Evolutionary conservation across 1,140 invertebrate species (phyloP).

Genomic region (Drosophila subobscura): DNA sequence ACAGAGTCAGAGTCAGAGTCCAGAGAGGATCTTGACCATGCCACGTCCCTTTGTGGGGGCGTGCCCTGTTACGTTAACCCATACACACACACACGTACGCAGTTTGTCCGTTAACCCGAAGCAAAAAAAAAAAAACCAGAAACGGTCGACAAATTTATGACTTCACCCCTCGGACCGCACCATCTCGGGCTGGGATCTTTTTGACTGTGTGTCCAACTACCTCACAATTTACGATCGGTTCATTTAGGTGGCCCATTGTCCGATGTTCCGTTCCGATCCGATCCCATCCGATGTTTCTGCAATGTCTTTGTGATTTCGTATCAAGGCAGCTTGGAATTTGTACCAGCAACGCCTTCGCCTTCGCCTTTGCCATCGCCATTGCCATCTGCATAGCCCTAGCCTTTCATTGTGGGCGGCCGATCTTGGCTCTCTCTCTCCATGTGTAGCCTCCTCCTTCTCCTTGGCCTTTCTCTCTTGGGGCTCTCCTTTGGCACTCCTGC

Average conservation of each 20-base stretch:
- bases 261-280: slow-evolving; percentile 12
- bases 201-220: slow-evolving; percentile 57
- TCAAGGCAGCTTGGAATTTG: slow-evolving; percentile 72
- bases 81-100: slow-evolving; percentile 39
- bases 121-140: slow-evolving; percentile 10
- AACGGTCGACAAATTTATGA: slow-evolving; percentile 61
- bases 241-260: slow-evolving; percentile 78
- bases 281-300: slow-evolving; percentile 60
- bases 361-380: slow-evolving; percentile 11
- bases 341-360: slow-evolving; percentile 51
- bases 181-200: slow-evolving; percentile 30
- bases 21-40: slow-evolving; percentile 46
- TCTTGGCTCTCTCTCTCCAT: background rate
- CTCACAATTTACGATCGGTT: slow-evolving; percentile 70
- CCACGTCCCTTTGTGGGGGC: slow-evolving; percentile 36
- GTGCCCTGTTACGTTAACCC: slow-evolving; percentile 33
- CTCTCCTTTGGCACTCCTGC: background rate
- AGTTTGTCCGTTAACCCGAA: slow-evolving; percentile 23
- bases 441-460: background rate
- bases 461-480: background rate
- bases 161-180: slow-evolving; percentile 35
- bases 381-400: slow-evolving; percentile 12
- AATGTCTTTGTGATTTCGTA: slow-evolving; percentile 74
- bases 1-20: background rate
- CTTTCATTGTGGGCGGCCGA: slow-evolving; percentile 61